Percentiles rank a stretch among this genome's conserved stretches.
Conservation (phyloP, 2,888 invertebrate species). For the Chorisops tibialis region DNA sequence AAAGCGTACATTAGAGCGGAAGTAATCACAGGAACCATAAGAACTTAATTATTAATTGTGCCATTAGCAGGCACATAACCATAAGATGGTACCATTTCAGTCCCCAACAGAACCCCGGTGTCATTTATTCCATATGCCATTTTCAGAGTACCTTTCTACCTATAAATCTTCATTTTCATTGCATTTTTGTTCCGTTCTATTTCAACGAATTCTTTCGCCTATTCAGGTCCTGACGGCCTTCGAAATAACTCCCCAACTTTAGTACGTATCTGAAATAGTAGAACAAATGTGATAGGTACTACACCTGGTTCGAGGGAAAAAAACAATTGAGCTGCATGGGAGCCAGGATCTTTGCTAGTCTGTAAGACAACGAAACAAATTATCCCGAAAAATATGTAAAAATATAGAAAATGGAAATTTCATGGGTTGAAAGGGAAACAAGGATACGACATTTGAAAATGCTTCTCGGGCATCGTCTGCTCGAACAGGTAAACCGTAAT, state of each 20-base stretch:
- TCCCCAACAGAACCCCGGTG: slow-evolving; percentile 7
- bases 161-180: slow-evolving; percentile 31
- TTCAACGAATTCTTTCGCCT: background rate
- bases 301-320: background rate
- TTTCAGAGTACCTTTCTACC: slow-evolving; percentile 23
- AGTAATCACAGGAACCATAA: slow-evolving; percentile 30
- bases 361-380: slow-evolving; percentile 1
- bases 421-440: background rate
- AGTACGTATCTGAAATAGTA: slow-evolving; percentile 15
- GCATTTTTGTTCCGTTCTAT: slow-evolving; percentile 13
- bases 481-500: slow-evolving; percentile 20
- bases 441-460: background rate
- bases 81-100: slow-evolving; percentile 27
- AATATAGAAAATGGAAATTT: background rate
- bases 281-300: slow-evolving; percentile 14
- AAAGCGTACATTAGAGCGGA: slow-evolving; percentile 22
- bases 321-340: background rate
- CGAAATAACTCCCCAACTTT: slow-evolving; percentile 17
- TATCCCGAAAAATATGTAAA: background rate
- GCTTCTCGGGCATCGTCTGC: slow-evolving; percentile 1
- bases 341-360: background rate
- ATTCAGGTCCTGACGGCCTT: background rate
- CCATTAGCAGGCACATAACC: slow-evolving; percentile 32
- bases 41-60: slow-evolving; percentile 33
- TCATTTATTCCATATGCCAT: slow-evolving; percentile 32